phyloP scores from a whole-genome alignment of 2,113 vertebrate genomes.

The Mixornis gularis region DNA sequence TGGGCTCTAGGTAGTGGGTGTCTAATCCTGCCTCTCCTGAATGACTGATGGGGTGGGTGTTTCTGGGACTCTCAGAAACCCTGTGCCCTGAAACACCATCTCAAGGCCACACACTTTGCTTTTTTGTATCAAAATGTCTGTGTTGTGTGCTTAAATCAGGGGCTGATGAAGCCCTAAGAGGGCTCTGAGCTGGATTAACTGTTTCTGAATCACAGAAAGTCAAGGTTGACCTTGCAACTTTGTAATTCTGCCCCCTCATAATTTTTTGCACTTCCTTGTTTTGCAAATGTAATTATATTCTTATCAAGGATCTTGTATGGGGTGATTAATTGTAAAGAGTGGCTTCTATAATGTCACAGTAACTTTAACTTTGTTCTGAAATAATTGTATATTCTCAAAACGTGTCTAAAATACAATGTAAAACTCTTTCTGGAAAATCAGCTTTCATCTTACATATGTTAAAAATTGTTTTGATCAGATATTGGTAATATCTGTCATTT shows the following conservation, averaged over 20 bases:
- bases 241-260: not conserved
- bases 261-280: not conserved
- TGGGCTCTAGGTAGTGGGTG: not conserved
- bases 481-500: not conserved
- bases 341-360: not conserved
- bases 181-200: not conserved
- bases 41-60: not conserved
- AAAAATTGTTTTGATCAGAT: not conserved
- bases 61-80: not conserved
- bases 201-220: not conserved
- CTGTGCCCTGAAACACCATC: not conserved
- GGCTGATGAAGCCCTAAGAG: not conserved
- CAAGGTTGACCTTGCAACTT: not conserved
- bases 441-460: not conserved
- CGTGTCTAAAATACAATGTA: not conserved
- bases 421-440: not conserved
- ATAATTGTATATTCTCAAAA: not conserved
- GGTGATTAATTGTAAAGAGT: not conserved
- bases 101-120: not conserved
- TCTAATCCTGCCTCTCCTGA: not conserved
- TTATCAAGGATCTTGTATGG: not conserved
- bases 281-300: not conserved
- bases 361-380: not conserved
- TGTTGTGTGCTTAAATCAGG: not conserved
- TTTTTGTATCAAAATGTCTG: not conserved